Evolutionary conservation across 2,113 vertebrate species (phyloP).

Genomic region (Felis chaus): DNA sequence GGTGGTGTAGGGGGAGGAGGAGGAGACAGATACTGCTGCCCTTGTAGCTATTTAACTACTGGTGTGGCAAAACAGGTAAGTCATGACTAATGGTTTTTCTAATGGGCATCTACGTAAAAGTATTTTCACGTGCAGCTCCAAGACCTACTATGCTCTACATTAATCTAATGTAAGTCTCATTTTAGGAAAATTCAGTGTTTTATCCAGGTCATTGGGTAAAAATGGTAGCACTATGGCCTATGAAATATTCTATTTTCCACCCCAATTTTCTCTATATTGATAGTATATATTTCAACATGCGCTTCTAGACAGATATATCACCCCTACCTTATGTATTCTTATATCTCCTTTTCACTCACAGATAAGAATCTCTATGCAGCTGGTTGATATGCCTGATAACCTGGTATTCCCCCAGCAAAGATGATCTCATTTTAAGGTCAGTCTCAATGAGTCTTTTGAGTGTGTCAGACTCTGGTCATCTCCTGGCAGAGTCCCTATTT

Average conservation of each 20-base stretch:
- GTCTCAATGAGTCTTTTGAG: neutral
- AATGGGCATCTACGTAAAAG: neutral
- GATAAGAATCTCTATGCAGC: neutral
- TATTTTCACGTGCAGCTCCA: neutral
- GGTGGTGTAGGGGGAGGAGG: too few species aligned
- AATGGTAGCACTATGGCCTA: neutral
- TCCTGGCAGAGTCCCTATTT: neutral
- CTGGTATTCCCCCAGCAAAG: too few species aligned
- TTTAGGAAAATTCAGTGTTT: neutral
- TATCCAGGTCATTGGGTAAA: neutral
- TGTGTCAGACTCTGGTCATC: neutral
- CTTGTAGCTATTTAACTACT: neutral
- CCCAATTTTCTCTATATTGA: neutral
- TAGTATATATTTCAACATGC: neutral
- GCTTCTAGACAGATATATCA: neutral
- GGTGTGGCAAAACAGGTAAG: neutral
- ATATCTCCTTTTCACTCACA: neutral
- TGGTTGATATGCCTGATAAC: neutral
- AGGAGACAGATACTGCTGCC: neutral
- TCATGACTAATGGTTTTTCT: neutral
- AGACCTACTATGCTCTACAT: neutral
- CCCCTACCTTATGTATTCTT: neutral
- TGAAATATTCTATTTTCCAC: neutral
- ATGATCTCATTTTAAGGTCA: neutral
- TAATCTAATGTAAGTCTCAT: neutral